These are phyloP conservation scores for Eilema griseolum DNA, from an alignment of 2,888 invertebrate genomes.

Conservation along the genomic window DNA sequence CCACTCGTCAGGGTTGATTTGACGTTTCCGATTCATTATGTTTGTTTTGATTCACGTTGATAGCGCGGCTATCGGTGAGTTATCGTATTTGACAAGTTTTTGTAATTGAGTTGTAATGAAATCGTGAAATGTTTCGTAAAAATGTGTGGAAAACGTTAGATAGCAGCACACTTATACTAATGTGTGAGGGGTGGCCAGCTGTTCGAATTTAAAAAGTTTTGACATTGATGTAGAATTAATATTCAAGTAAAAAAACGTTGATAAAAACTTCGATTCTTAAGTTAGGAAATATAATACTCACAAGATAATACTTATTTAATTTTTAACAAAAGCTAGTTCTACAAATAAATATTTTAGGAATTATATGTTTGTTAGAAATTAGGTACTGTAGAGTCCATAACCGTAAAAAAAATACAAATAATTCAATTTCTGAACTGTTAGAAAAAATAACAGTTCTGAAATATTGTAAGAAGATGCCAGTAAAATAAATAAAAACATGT, in stretches of 20 bases:
- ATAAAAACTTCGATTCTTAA: background rate
- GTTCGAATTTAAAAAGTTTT: background rate
- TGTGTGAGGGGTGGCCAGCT: background rate
- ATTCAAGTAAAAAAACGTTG: background rate
- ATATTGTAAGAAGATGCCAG: background rate
- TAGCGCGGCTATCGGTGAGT: constrained; percentile 45
- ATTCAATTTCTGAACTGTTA: background rate
- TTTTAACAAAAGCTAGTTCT: too few relatives aligned
- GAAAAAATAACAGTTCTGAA: background rate
- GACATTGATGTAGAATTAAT: background rate
- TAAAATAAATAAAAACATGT: background rate
- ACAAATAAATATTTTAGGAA: background rate
- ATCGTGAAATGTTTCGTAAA: constrained; percentile 2
- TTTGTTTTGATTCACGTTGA: constrained; percentile 54
- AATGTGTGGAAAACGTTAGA: background rate
- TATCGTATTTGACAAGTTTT: constrained; percentile 44
- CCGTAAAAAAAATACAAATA: too few relatives aligned
- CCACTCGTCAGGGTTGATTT: constrained; percentile 55
- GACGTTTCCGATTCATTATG: constrained; percentile 54
- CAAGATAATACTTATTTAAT: background rate
- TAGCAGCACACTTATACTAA: background rate
- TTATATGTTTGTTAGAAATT: too few relatives aligned
- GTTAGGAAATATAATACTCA: background rate
- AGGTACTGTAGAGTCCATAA: background rate
- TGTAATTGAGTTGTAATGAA: constrained; percentile 27